phyloP scores from a whole-genome alignment of 2,888 invertebrate genomes.

The Eledona agricola region DNA sequence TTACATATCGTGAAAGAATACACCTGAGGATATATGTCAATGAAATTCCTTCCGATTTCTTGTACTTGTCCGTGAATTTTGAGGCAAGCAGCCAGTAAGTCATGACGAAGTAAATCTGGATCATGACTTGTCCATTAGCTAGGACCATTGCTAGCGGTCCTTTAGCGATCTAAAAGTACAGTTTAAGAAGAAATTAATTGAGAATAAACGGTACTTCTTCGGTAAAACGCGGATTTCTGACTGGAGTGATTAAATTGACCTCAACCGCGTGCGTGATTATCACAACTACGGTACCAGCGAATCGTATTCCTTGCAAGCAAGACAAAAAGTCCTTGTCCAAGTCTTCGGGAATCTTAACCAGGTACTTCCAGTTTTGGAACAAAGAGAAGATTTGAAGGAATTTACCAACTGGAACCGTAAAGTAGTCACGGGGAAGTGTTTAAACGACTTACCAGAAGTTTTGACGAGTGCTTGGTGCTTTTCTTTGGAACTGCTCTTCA shows the following conservation, averaged over 20 bases:
- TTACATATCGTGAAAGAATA: conserved; percentile 34
- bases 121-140: too few relatives aligned
- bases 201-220: background rate
- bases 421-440: too few relatives aligned
- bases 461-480: too few relatives aligned
- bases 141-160: too few relatives aligned
- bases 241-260: background rate
- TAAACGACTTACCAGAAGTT: too few relatives aligned
- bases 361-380: conserved; percentile 3
- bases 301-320: background rate
- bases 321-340: background rate
- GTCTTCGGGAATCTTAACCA: background rate
- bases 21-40: background rate
- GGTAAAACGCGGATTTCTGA: background rate
- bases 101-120: too few relatives aligned
- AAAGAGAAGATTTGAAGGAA: background rate
- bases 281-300: background rate
- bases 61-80: background rate
- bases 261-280: background rate
- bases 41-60: background rate
- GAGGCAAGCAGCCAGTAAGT: too few relatives aligned
- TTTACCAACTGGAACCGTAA: conserved; percentile 1
- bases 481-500: too few relatives aligned
- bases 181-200: too few relatives aligned
- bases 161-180: too few relatives aligned